Evolutionary conservation across 2,888 invertebrate genomes (phyloP), one percentile per base, ranked within the genome.

Genomic region (Mythimna ferrago): DNA sequence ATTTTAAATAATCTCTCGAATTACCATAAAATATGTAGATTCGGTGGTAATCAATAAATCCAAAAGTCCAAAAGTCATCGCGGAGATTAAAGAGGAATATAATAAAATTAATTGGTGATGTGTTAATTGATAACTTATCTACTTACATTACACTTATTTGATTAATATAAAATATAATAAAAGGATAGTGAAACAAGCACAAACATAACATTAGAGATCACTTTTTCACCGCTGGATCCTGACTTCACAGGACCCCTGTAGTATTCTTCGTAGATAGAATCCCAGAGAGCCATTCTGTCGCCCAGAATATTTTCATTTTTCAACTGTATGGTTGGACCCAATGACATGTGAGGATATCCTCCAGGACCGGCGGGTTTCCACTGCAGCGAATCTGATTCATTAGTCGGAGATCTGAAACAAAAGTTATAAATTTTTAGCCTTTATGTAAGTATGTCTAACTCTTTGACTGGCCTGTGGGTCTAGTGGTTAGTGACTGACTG

Each of bases 241-340:
- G 44, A 10, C 26, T 83, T 73, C 44, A 44, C 44, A 6, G 92
- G 92, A 0, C 75, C 80, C 4, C 83, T 79, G 58, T 90, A 92
- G 73, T 91, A 73, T 54, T 83, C 72, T 4, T 86, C 82, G 65
- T 92, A 92, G 26, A 93, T 88, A 7, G 70, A 61, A 54, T 92
- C 89, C 92, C 93, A 92, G 78, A 92, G 87, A 10, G 65, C 69
- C 1, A 80, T 78, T 9, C 91, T 86, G 9, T 87, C 77, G 48
- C 84, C 73, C 51, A 90, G 76, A 74, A 11, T 83, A 79, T 57
- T 76, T 66, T 70, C 21, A 48, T 57, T 6, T 38, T 74, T 66
- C 48, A 92, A 66, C 61, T 86, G 80, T 38, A 89, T 73, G 10
- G 73, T 72, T 6, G 71, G 53, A 9, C 88, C 88, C 4, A 93